Evolutionary conservation across 2,797 vertebrate genomes (phyloP), one percentile per base, ranked within the genome.

Genomic region (Oryzias sinensis): DNA sequence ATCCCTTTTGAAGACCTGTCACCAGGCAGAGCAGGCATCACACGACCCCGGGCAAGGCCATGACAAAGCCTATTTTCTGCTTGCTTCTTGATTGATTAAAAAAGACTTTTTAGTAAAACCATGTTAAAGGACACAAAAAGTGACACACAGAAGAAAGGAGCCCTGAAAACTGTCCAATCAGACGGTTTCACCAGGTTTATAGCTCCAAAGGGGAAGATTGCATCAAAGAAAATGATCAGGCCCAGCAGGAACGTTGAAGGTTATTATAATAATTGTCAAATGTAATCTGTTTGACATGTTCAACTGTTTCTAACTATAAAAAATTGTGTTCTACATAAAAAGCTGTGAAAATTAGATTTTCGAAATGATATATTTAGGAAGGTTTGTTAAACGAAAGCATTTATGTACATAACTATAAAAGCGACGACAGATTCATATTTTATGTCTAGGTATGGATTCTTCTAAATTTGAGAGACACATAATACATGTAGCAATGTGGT

Each of bases 61-160:
- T 97, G 96, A 99, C 96, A 94, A 96, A 98, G 95, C 96, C 95
- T 93, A 97, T 98, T 97, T 98, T 98, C 94, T 98, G 95, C 93
- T 94, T 92, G 90, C 93, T 93, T 92, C 92, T 96, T 99, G 96
- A 98, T 97, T 97, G 96, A 99, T 99, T 97, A 96, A 98, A 98
- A 96, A 96, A 74, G 77, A 97, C 94, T 96, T 98, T 98, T 96
- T 92, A 95, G 94, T 87, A 95, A 98, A 97, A 97, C 93, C 95
- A 95, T 97, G 96, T 97, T 96, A 94, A 95, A 93, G 93, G 91
- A 94, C 87, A 91, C 93, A 93, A 93, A 92, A 93, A 91, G 89
- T 91, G 91, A 92, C 90, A 92, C 76, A 66, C 72, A 82, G 88
- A 90, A 92, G 93, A 90, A 14, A 66, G 87, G 83, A 89, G 82